Evolutionary conservation across 2,797 vertebrate genomes (phyloP).

Genomic region (Notolepis coatsorum): DNA sequence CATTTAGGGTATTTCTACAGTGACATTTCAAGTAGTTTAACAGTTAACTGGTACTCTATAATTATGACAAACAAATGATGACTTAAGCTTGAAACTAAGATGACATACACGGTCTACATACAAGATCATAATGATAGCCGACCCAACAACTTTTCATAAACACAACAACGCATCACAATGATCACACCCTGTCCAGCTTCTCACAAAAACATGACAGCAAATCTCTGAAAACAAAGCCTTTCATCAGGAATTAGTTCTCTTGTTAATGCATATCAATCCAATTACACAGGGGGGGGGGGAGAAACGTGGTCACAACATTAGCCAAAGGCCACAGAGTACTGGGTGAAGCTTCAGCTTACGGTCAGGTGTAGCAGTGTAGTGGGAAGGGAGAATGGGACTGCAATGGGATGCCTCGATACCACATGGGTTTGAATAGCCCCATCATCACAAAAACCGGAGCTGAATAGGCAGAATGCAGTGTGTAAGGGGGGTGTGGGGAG

Average conservation of each 20-base stretch:
- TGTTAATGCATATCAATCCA: conserved; percentile 45
- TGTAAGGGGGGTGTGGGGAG: conserved; percentile 48
- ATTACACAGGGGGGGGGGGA: conserved; percentile 58
- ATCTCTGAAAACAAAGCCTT: conserved; percentile 44
- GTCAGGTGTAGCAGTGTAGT: conserved; percentile 43
- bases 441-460: conserved; percentile 63
- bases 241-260: conserved; percentile 43
- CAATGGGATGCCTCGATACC: conserved; percentile 38
- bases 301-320: conserved; percentile 31
- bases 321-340: conserved; percentile 21
- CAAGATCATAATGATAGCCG: too few species aligned
- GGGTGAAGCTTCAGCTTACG: conserved; percentile 37
- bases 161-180: too few species aligned
- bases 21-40: too few species aligned
- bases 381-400: conserved; percentile 36
- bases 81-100: too few species aligned
- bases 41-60: too few species aligned
- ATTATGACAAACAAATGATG: too few species aligned
- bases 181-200: too few species aligned
- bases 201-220: conserved; percentile 26
- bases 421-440: conserved; percentile 61
- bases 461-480: conserved; percentile 73
- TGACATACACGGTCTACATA: too few species aligned
- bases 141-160: too few species aligned
- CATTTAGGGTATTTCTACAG: too few species aligned